A percentile compares a stretch with the other conserved stretches of the same genome.
Conservation (phyloP, 2,113 vertebrate species). For the Dasyprocta punctata region DNA sequence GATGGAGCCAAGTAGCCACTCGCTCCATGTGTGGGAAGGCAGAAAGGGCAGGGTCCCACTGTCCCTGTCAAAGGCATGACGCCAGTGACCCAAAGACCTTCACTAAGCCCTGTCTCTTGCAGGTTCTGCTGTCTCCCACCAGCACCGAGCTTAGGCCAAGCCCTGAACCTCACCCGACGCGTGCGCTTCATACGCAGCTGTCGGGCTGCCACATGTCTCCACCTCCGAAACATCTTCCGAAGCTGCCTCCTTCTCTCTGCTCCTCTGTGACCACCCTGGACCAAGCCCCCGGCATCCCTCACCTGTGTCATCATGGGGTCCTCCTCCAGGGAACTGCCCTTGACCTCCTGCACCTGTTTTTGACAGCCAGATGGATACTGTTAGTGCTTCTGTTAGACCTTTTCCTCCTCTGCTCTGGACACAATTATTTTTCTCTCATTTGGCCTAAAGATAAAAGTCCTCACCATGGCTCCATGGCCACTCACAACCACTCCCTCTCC, state of each 20-base stretch:
- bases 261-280: neutral
- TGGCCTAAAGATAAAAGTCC: too few species aligned
- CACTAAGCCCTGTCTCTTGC: too few species aligned
- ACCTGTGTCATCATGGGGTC: neutral
- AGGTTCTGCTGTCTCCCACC: neutral
- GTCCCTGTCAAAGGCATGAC: too few species aligned
- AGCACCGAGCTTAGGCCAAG: neutral
- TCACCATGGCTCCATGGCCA: rapidly evolving
- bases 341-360: neutral
- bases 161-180: neutral
- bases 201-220: neutral
- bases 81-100: neutral
- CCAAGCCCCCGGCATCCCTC: neutral
- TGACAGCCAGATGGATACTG: neutral
- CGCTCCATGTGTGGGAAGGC: too few species aligned
- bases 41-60: too few species aligned
- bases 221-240: neutral
- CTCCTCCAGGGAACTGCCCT: neutral
- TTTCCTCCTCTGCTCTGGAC: neutral
- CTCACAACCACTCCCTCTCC: neutral
- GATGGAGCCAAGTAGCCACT: neutral
- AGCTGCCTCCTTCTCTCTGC: neutral
- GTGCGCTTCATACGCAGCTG: rapidly evolving
- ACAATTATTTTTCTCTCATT: neutral
- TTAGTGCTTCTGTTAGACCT: neutral